Evolutionary conservation across 2,113 vertebrate species (phyloP), one percentile per base, ranked within the genome.

Genomic region (Neolamprologus kungweensis): DNA sequence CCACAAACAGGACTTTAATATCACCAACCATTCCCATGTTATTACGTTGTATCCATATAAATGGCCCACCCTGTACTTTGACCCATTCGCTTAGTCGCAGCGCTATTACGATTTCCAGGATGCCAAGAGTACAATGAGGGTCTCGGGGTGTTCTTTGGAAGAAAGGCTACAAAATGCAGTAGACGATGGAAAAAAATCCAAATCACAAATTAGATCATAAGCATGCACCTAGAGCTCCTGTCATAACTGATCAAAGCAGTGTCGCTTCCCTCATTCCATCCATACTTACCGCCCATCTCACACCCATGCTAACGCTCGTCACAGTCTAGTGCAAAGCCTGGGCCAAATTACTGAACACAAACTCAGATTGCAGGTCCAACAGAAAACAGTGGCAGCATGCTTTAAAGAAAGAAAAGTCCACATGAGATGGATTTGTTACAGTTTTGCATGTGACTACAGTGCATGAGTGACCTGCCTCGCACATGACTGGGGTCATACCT

Each of bases 341-440:
- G 58, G 80, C 28, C 63, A 45, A 60, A 79, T 57, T 13, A 57
- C 54, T 37, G 11, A 88, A 73, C 57, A 53, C 28, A 88, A 83
- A 47, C 60, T 92, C 79, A 83, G 86, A 92, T 91, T 94, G 93
- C 95, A 95, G 93, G 92, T 95, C 91, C 71, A 89, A 95, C 92
- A 94, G 84, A 93, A 92, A 95, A 94, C 91, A 91, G 90, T 89
- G 82, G 85, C 55, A 73, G 92, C 94, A 95, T 95, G 94, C 94
- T 83, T 91, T 35, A 14, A 9, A 81, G 88, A 90, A 55, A 75
- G 6, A 51, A 79, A 33, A 82, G n/a, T 37, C 16, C 37, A 92
- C 33, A 75, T 10, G 81, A 35, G n/a, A 73, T 90, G 84, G 81
- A 80, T 40, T 16, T 23, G 84, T 45, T 6, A 37, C 47, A 78